phyloP scores from a whole-genome alignment of 1,140 invertebrate species.

The Archivesica marissinica region DNA sequence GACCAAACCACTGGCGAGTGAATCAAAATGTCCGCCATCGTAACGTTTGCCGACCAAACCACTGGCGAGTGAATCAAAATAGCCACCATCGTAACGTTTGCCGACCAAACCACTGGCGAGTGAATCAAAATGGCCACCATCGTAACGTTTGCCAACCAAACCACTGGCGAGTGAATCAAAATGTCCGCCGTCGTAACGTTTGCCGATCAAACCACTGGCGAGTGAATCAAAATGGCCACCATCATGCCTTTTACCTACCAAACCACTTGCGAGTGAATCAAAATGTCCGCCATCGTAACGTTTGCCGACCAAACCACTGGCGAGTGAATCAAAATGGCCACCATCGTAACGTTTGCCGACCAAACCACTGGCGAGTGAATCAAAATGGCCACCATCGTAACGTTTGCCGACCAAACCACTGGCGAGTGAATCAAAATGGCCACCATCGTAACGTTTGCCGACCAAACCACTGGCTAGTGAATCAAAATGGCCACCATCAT shows the following conservation, averaged over 20 bases:
- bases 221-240: slow-evolving; percentile 44
- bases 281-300: slow-evolving; percentile 32
- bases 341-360: slow-evolving; percentile 68
- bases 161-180: slow-evolving; percentile 69
- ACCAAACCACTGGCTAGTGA: slow-evolving; percentile 64
- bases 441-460: slow-evolving; percentile 59
- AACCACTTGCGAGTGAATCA: slow-evolving; percentile 56
- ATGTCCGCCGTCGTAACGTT: slow-evolving; percentile 22
- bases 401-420: slow-evolving; percentile 62
- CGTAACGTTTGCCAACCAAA: slow-evolving; percentile 69
- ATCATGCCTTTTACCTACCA: slow-evolving; percentile 64
- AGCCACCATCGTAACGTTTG: slow-evolving; percentile 48
- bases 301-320: slow-evolving; percentile 61
- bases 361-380: slow-evolving; percentile 69
- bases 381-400: slow-evolving; percentile 58
- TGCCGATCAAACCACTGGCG: slow-evolving; percentile 57
- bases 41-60: slow-evolving; percentile 67
- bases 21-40: slow-evolving; percentile 44
- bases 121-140: slow-evolving; percentile 57
- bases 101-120: slow-evolving; percentile 71
- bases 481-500: slow-evolving; percentile 50
- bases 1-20: slow-evolving; percentile 55
- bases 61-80: slow-evolving; percentile 62
- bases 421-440: slow-evolving; percentile 53
- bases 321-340: slow-evolving; percentile 43